Base-by-base conservation (phyloP, 2,888 invertebrate species). In the Muschampia staudingeri region DNA sequence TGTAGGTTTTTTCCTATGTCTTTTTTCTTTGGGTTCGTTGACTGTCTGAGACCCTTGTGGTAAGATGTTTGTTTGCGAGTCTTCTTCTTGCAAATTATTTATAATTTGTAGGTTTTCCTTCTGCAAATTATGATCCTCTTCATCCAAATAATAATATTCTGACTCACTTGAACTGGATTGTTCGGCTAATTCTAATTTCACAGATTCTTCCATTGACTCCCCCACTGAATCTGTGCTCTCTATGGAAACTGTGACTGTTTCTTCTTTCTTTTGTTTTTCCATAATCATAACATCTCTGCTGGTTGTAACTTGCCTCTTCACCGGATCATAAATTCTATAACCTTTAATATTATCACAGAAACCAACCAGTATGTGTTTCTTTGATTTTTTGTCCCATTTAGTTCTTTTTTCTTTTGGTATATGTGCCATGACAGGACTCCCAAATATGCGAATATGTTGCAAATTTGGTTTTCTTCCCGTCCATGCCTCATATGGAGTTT, bases 141-240 rank as follows among this genome's bases (percentile, higher is more conserved):
- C 48, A 48, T 48, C 48, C n/a, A 48, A 12, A 48, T 34, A 34
- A 34, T 34, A 34, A 34, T 48, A 48, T 48, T 48, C 48, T 48
- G 48, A 48, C 16, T 16, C 48, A 48, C 48, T 48, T 34, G 48
- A 48, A 48, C 48, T 30, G 0, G 34, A 69, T n/a, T 69, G 30
- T 0, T 77, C 69, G 7, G 4, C 34, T 5, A n/a, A 34, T n/a
- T 77, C 69, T 48, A 30, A 34, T 34, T 77, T 77, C n/a, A 30
- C 67, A 48, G 48, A 48, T 69, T 77, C 69, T 44, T 34, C 30
- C 2, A 44, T 25, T 19, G 44, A 48, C 1, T 73, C 73, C 73
- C 52, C 75, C 75, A 75, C 75, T 75, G 75, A 75, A 56, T 75
- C 75, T 56, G 75, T 56, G 37, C 2, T 37, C 56, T 56, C 75